Evolutionary conservation across 1,140 invertebrate species (phyloP), one percentile per base, ranked within the genome.

Genomic region (Rhagoletis pomonella): DNA sequence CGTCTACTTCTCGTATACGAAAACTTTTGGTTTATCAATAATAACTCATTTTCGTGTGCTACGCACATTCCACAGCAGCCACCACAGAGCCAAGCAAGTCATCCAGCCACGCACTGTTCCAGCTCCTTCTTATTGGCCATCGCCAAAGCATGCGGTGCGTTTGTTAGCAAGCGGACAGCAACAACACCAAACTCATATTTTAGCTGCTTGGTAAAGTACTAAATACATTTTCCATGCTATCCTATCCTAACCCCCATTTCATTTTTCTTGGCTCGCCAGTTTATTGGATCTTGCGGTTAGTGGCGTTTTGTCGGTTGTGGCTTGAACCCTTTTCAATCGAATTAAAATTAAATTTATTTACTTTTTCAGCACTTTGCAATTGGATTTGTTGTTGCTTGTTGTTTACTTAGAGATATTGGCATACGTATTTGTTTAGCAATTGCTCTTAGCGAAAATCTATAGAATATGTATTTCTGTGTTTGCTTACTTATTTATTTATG

Each of bases 341-440:
- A 58, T 81, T 81, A 81, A 81, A 81, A 81, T 55, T 81, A 81
- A 81, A 81, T 81, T 81, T 81, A 58, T 81, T 81, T 81, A 81
- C 73, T 50, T 81, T 81, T 77, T 81, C 47, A 29, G 42, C 50
- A 73, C 29, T 73, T 73, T 55, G 50, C 2, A 14, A 69, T 29
- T 42, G 3, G 29, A 47, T 19, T 73, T 73, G 42, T 73, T 81
- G 17, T 81, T 29, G 60, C 4, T 62, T 62, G 6, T 55, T 58
- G 5, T 58, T 7, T 62, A 58, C 17, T 81, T 50, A 55, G 12
- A 62, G 60, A 50, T 50, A 81, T 81, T 29, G 39, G 44, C 73
- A 77, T 19, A 50, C 39, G n/a, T 77, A 50, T 77, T 77, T 50
- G 42, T n/a, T 77, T 77, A 77, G 69, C 42, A 10, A 55, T 67